Percentiles rank a stretch among this genome's conserved stretches.
Evolutionary conservation across 1,140 invertebrate genomes (phyloP).

Genomic region (Trachymyrmex septentrionalis): DNA sequence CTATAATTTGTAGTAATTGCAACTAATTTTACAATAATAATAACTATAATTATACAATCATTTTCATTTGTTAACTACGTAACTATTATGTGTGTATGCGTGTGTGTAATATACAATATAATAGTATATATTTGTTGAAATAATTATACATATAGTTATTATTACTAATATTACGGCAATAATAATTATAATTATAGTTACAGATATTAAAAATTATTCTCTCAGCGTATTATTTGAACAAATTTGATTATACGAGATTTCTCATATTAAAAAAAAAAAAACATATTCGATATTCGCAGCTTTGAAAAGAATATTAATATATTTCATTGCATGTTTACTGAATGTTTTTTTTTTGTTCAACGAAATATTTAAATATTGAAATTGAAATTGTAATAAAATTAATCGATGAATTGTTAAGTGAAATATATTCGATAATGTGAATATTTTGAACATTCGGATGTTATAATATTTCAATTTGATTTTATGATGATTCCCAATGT

Average conservation of each 20-base stretch:
- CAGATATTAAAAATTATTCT: no score
- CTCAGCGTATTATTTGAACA: not conserved
- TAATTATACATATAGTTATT: no score
- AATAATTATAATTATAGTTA: no score
- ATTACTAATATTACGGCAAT: no score
- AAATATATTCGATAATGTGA: conserved; percentile 6
- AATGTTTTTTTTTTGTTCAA: not conserved
- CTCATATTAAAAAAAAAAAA: no score
- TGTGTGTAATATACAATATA: no score
- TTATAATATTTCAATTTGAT: conserved; percentile 11
- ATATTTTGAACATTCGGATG: not conserved
- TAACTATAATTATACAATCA: no score
- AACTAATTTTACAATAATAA: no score
- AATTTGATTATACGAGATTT: conserved; percentile 12
- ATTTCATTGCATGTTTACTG: not conserved
- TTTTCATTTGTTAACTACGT: no score
- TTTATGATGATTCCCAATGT: not conserved
- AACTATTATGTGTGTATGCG: no score
- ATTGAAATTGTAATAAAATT: conserved; percentile 14
- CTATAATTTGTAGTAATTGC: no score
- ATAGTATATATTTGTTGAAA: no score
- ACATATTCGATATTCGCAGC: not conserved
- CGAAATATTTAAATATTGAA: conserved; percentile 17
- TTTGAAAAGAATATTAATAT: not conserved
- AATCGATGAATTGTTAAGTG: not conserved